phyloP scores from a whole-genome alignment of 2,888 invertebrate species.

The Timema podura region DNA sequence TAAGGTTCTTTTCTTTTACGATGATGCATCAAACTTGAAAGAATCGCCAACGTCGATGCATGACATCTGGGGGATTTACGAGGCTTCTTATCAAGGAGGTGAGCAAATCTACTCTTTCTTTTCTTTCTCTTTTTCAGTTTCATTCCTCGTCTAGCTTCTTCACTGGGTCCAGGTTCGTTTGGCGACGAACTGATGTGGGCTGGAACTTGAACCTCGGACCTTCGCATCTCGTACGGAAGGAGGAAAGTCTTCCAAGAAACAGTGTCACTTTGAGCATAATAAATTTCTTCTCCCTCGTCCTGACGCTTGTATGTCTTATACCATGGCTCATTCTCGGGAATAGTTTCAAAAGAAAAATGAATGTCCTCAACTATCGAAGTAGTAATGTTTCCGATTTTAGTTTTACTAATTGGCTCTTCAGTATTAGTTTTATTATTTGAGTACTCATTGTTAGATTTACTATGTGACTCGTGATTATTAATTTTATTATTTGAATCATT shows the following conservation, averaged over 20 bases:
- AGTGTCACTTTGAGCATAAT: slow-evolving; percentile 40
- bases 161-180: slow-evolving; percentile 47
- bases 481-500: not conserved
- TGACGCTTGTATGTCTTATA: slow-evolving; percentile 72
- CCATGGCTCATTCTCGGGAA: slow-evolving; percentile 73
- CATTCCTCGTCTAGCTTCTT: slow-evolving; percentile 29
- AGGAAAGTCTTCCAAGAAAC: slow-evolving; percentile 59
- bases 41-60: slow-evolving; percentile 80
- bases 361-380: slow-evolving; percentile 51
- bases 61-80: slow-evolving; percentile 84
- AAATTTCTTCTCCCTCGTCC: slow-evolving; percentile 62
- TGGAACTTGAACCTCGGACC: slow-evolving; percentile 44
- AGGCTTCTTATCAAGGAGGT: slow-evolving; percentile 53
- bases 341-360: slow-evolving; percentile 70
- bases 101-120: slow-evolving; percentile 34
- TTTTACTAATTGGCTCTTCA: slow-evolving; percentile 30
- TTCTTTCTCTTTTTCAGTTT: slow-evolving; percentile 29
- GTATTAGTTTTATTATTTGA: not conserved
- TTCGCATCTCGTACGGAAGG: slow-evolving; percentile 63
- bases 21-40: slow-evolving; percentile 42
- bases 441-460: slow-evolving; percentile 22
- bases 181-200: slow-evolving; percentile 47
- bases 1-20: slow-evolving; percentile 21
- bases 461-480: slow-evolving; percentile 27
- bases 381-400: slow-evolving; percentile 2